Evolutionary conservation across 2,113 vertebrate genomes (phyloP).

Genomic region (Heterotilapia buettikoferi): DNA sequence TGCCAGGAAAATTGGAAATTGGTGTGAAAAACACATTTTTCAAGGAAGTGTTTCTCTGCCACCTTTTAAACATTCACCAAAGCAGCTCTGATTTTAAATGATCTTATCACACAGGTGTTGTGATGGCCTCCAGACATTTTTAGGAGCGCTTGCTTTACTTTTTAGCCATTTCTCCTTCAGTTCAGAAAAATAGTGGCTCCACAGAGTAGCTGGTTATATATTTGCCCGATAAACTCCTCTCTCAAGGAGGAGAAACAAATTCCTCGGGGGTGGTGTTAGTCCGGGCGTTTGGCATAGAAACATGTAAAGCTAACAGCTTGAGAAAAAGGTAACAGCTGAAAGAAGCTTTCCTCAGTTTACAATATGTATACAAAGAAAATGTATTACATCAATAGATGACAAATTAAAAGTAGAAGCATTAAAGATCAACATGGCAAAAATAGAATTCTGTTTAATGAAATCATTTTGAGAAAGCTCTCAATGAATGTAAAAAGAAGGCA

Average conservation of each 20-base stretch:
- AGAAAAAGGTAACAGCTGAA: not conserved
- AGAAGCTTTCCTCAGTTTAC: not conserved
- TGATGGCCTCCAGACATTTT: not conserved
- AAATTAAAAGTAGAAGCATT: not conserved
- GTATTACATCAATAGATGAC: not conserved
- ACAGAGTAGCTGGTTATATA: fast-evolving
- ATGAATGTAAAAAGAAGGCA: fast-evolving
- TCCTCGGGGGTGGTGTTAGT: not conserved
- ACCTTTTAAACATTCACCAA: not conserved
- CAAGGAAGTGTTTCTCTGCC: not conserved
- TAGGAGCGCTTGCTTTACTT: not conserved
- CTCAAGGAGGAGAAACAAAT: not conserved
- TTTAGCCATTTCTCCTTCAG: not conserved
- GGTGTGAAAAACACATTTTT: not conserved
- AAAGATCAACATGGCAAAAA: not conserved
- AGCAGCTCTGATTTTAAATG: not conserved
- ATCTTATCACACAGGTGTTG: not conserved
- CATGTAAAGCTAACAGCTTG: not conserved
- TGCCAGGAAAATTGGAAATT: not conserved
- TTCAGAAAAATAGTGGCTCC: not conserved
- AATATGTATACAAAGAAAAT: fast-evolving
- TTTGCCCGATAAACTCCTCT: not conserved
- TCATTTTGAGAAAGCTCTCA: not conserved
- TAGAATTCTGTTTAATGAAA: not conserved
- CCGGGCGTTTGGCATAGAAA: not conserved